Conservation (phyloP, 1,140 invertebrate genomes). For the Physella acuta region DNA sequence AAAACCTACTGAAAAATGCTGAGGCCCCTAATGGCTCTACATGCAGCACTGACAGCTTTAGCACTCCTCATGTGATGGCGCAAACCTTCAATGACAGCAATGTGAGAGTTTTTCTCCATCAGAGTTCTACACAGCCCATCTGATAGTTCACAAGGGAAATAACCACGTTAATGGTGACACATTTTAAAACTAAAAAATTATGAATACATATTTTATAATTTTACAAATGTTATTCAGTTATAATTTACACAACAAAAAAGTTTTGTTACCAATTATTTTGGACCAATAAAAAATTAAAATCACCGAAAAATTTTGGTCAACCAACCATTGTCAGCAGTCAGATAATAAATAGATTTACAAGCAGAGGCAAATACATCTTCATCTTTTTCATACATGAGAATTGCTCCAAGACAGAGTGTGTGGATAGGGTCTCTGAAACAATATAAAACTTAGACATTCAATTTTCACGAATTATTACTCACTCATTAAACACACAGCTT, state of each 20-base stretch:
- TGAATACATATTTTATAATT: no score
- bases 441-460: no score
- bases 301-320: not conserved
- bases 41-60: constrained; percentile 29
- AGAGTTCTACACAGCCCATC: constrained; percentile 38
- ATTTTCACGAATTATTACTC: not conserved
- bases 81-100: constrained; percentile 42
- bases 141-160: no score
- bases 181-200: no score
- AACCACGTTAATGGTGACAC: no score
- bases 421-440: constrained; percentile 45
- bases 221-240: no score
- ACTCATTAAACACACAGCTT: not conserved
- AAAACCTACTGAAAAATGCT: constrained; percentile 46
- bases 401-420: constrained; percentile 41
- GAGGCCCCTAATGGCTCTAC: constrained; percentile 39
- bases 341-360: constrained; percentile 42
- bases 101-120: constrained; percentile 44
- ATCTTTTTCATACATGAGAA: constrained; percentile 39
- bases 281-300: not conserved
- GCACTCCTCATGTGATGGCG: constrained; percentile 23
- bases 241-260: constrained; percentile 1
- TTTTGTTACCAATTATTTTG: not conserved
- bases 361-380: constrained; percentile 37
- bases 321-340: constrained; percentile 47